A percentile compares a stretch with the other conserved stretches of the same genome.
Conservation (phyloP, 2,113 vertebrate genomes). For the Nymphicus hollandicus region DNA sequence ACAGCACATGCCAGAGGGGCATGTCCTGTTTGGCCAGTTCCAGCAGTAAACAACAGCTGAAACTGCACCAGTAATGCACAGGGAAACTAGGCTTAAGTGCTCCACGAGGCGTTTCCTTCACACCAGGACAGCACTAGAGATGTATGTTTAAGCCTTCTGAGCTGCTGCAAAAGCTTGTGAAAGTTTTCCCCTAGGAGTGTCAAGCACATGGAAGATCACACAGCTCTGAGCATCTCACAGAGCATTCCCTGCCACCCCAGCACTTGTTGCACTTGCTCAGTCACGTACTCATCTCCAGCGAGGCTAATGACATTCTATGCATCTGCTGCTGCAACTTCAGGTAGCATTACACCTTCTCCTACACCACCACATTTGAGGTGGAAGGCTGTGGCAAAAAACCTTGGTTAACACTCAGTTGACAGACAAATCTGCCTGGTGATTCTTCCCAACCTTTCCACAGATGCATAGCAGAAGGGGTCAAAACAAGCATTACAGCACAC, state of each 20-base stretch:
- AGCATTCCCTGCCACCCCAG: background rate
- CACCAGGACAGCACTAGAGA: background rate
- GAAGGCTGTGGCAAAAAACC: background rate
- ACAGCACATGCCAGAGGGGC: background rate
- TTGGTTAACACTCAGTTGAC: too few species aligned
- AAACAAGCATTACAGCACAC: background rate
- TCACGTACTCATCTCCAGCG: background rate
- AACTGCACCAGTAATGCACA: background rate
- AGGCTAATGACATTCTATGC: background rate
- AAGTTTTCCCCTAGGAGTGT: background rate
- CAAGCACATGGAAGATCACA: fast-evolving
- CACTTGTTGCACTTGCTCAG: background rate
- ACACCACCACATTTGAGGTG: fast-evolving
- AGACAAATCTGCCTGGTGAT: fast-evolving
- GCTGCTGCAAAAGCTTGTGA: background rate
- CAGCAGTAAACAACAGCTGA: background rate
- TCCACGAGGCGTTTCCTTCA: background rate
- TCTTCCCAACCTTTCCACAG: background rate
- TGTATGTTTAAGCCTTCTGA: too few species aligned
- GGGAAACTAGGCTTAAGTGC: background rate
- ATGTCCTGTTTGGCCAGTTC: background rate
- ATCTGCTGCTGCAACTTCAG: background rate
- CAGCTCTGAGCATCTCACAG: background rate
- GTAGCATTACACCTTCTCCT: background rate
- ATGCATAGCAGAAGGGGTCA: fast-evolving